Evolutionary conservation across 2,888 invertebrate genomes (phyloP).

Genomic region (Calameuta idolon): DNA sequence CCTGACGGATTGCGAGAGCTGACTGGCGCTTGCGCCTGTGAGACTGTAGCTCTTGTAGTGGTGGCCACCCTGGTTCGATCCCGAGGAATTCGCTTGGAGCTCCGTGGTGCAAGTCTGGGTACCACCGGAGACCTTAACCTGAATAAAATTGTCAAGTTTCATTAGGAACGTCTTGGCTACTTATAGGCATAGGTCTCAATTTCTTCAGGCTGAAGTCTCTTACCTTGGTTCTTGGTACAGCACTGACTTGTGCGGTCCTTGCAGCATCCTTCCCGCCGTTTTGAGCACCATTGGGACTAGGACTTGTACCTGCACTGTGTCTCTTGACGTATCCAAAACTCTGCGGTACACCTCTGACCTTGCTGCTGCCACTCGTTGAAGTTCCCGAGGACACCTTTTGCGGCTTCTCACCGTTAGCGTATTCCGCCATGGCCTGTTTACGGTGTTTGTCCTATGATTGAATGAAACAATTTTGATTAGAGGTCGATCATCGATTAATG

Average conservation of each 20-base stretch:
- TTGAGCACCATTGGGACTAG: conserved; percentile 66
- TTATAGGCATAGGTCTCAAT: neutral
- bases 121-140: conserved; percentile 88
- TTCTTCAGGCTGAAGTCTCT: neutral
- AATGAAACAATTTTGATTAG: neutral
- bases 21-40: conserved; percentile 86
- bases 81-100: conserved; percentile 70
- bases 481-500: too few species aligned
- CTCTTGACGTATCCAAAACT: conserved; percentile 89
- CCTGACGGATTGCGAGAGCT: conserved; percentile 87
- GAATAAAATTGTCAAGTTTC: conserved; percentile 12
- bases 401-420: conserved; percentile 60
- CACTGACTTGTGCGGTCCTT: conserved; percentile 85
- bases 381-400: conserved; percentile 63
- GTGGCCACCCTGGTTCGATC: conserved; percentile 68
- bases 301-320: conserved; percentile 70
- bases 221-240: conserved; percentile 85
- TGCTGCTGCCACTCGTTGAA: conserved; percentile 72
- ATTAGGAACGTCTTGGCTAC: neutral
- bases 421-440: conserved; percentile 63
- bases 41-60: conserved; percentile 88
- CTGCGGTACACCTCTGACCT: conserved; percentile 80
- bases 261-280: conserved; percentile 65
- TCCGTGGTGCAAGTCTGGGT: conserved; percentile 89
- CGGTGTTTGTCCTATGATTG: conserved; percentile 56